Evolutionary conservation across 2,888 invertebrate genomes (phyloP).

Genomic region (Piscicola geometra): DNA sequence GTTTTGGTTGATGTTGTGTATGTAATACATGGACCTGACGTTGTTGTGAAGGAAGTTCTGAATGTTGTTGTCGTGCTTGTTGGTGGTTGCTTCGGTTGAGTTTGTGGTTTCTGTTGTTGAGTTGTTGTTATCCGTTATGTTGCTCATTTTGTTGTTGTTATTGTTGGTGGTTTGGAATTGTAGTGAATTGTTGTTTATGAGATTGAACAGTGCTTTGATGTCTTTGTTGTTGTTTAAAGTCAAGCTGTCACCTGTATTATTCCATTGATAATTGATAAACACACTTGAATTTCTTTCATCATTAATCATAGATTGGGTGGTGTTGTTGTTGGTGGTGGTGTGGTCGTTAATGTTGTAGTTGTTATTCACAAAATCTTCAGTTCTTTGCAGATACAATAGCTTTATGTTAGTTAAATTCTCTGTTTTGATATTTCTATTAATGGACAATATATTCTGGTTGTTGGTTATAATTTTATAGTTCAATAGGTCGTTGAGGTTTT

Average conservation of each 20-base stretch:
- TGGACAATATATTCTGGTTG: neutral
- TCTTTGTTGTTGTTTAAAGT: too few relatives aligned
- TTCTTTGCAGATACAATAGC: neutral
- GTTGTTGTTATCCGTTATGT: neutral
- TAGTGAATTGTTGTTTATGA: too few relatives aligned
- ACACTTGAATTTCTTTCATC: too few relatives aligned
- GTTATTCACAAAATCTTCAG: neutral
- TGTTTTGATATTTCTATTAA: neutral
- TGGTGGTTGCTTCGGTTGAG: neutral
- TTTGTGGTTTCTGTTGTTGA: too few relatives aligned
- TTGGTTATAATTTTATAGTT: neutral
- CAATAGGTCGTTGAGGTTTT: neutral
- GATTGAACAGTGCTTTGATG: too few relatives aligned
- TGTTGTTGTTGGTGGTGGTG: neutral
- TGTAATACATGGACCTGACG: too few relatives aligned
- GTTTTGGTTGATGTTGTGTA: too few relatives aligned
- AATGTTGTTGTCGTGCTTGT: neutral
- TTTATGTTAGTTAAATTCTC: neutral
- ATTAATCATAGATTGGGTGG: neutral
- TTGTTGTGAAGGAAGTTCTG: neutral
- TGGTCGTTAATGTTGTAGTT: conserved; percentile 1
- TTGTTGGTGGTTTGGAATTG: too few relatives aligned
- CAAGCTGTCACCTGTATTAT: too few relatives aligned
- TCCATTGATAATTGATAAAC: too few relatives aligned
- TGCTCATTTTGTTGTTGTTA: neutral